These are phyloP conservation scores for Tetranychus piercei DNA, from an alignment of 2,888 invertebrate species.

Conservation along the genomic window DNA sequence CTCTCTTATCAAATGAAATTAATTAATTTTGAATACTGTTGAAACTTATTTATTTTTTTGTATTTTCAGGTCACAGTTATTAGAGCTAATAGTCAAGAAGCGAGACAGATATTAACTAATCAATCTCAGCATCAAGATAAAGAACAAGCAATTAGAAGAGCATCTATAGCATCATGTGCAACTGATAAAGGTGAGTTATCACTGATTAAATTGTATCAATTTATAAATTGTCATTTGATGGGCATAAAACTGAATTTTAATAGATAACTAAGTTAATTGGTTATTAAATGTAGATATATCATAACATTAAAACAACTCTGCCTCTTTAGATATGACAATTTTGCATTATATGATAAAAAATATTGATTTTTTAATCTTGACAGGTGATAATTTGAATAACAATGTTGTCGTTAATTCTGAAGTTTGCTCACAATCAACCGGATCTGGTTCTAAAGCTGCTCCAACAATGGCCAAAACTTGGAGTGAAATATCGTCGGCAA, in stretches of 20 bases:
- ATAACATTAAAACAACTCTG: too few relatives aligned
- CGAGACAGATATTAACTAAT: slow-evolving; percentile 2
- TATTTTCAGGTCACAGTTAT: neutral
- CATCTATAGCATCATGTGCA: neutral
- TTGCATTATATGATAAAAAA: too few relatives aligned
- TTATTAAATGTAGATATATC: too few relatives aligned
- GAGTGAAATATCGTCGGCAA: slow-evolving; percentile 14
- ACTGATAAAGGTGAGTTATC: neutral
- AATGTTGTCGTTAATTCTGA: neutral
- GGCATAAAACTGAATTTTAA: too few relatives aligned
- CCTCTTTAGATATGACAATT: too few relatives aligned
- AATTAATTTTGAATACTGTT: neutral
- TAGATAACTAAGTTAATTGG: too few relatives aligned
- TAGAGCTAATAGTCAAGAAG: slow-evolving; percentile 1
- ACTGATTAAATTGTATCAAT: neutral
- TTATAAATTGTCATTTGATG: neutral
- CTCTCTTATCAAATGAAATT: neutral
- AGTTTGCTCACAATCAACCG: neutral
- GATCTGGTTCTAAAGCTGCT: slow-evolving; percentile 10
- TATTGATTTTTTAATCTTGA: neutral
- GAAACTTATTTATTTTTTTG: neutral
- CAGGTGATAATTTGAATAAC: too few relatives aligned
- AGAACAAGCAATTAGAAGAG: slow-evolving; percentile 2
- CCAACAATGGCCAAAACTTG: slow-evolving; percentile 16
- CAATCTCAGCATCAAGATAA: slow-evolving; percentile 15